phyloP scores from a whole-genome alignment of 2,888 invertebrate species.

The Drosophila lutescens region DNA sequence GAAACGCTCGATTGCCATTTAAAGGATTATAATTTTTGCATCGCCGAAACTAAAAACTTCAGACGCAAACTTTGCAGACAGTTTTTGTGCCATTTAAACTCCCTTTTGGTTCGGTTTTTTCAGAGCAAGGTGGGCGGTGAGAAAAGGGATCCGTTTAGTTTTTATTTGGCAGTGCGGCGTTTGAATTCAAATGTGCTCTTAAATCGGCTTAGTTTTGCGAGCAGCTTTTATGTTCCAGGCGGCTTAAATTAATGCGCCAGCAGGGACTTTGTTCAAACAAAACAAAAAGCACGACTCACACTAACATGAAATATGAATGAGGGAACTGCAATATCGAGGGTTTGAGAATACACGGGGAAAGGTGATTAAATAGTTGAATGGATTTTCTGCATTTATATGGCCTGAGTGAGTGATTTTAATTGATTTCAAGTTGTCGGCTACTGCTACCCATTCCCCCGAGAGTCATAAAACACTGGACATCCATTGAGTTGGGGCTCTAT shows the following conservation, averaged over 20 bases:
- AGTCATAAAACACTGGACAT: slow-evolving; percentile 9
- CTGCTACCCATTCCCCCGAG: slow-evolving; percentile 1
- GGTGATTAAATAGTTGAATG: slow-evolving; percentile 62
- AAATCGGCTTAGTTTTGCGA: slow-evolving; percentile 76
- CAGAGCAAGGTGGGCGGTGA: not conserved
- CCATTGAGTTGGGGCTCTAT: slow-evolving; percentile 16
- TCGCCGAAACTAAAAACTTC: slow-evolving; percentile 60
- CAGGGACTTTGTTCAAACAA: slow-evolving; percentile 36
- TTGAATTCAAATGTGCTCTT: slow-evolving; percentile 79
- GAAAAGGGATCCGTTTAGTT: slow-evolving; percentile 55
- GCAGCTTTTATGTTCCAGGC: slow-evolving; percentile 62
- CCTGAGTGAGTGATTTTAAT: slow-evolving; percentile 42
- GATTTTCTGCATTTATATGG: slow-evolving; percentile 40
- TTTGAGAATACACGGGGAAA: slow-evolving; percentile 27
- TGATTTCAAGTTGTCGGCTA: slow-evolving; percentile 30
- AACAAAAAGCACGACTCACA: slow-evolving; percentile 37
- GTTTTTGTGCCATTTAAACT: slow-evolving; percentile 66
- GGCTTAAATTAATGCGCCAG: slow-evolving; percentile 73
- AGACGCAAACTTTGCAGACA: slow-evolving; percentile 72
- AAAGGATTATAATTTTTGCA: slow-evolving; percentile 74
- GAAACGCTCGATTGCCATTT: slow-evolving; percentile 61
- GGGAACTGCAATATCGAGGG: slow-evolving; percentile 12
- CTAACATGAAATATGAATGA: slow-evolving; percentile 26
- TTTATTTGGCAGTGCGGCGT: slow-evolving; percentile 63
- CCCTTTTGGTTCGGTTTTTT: slow-evolving; percentile 24